phyloP scores from a whole-genome alignment of 2,797 vertebrate species.

The Poliocrania exsul region DNA sequence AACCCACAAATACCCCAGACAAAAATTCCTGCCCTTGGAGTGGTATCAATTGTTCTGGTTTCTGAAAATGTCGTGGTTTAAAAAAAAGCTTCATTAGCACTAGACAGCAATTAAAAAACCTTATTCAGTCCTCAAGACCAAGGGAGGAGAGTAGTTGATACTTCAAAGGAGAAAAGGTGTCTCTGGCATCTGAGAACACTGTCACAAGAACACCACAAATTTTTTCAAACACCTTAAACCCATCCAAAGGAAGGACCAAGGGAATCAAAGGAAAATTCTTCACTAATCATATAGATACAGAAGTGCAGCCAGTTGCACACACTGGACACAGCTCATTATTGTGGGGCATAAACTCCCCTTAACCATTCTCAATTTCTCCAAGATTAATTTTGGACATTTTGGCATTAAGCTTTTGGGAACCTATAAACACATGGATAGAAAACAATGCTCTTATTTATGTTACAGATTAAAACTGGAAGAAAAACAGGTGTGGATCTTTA shows the following conservation, averaged over 20 bases:
- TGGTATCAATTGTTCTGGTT: not conserved
- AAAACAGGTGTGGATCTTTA: no score
- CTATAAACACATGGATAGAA: no score
- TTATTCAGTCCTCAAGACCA: not conserved
- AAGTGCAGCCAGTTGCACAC: no score
- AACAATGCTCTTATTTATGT: no score
- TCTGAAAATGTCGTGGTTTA: not conserved
- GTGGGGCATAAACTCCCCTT: no score
- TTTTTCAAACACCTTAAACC: not conserved
- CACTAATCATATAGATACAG: no score
- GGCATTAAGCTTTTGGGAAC: no score
- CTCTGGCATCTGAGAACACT: not conserved
- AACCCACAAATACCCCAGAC: not conserved
- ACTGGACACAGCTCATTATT: no score
- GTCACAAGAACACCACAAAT: not conserved
- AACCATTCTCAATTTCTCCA: no score
- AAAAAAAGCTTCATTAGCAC: not conserved
- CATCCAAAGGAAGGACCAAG: not conserved
- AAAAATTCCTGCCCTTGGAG: not conserved
- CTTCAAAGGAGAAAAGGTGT: not conserved
- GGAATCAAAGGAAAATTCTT: not conserved
- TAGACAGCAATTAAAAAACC: not conserved
- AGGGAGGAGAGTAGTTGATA: not conserved
- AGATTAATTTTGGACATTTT: no score
- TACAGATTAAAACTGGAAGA: no score